Evolutionary conservation across 64 coral and sea anemone species (phyloP), one percentile per base, ranked within the genome.

Genomic region (Anthopleura sola): DNA sequence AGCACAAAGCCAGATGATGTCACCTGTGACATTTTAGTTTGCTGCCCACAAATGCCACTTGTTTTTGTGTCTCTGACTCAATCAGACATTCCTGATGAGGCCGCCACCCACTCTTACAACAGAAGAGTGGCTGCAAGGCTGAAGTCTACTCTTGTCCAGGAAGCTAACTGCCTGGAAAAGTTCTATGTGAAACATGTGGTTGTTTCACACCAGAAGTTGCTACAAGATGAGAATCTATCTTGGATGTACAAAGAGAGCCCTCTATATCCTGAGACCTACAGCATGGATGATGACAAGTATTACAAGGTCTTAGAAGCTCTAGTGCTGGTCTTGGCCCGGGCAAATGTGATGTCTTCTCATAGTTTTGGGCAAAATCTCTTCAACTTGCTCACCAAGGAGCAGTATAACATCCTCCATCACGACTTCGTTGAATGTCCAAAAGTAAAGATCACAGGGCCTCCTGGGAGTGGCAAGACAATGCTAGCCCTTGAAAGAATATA

Each of bases 1-100:
- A 33, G 76, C 24, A 79, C 36, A 5, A 79, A 79, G 2, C 76
- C 76, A 48, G 44, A 24, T 79, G 44, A 79, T 79, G 76, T 79
- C 31, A 79, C 47, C 34, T 79, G 76, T 79, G 76, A 79, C 26
- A 8, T 79, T 5, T 18, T 79, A 9, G 0, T 79, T 0, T 79
- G 38, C 17, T 40, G 19, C 9, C 76, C 76, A 9, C 37, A 79
- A 44, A 24, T 44, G 19, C 76, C 76, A 23, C 24, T 79, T 38
- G 24, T 79, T 10, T 48, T 79, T 28, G 44, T 79, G 20, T 44
- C 76, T 48, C 36, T 79, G 17, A 79, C 44, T 1, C 5, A 38
- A 5, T 79, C 76, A 44, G 19, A 47, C 20, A 79, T 0, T 6
- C 36, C 76, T 79, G 76, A 79, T n/a, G n/a, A n/a, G n/a, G n/a